Evolutionary conservation across 2,113 vertebrate species (phyloP), one percentile per base, ranked within the genome.

Genomic region (Speoplatyrhinus poulsoni): DNA sequence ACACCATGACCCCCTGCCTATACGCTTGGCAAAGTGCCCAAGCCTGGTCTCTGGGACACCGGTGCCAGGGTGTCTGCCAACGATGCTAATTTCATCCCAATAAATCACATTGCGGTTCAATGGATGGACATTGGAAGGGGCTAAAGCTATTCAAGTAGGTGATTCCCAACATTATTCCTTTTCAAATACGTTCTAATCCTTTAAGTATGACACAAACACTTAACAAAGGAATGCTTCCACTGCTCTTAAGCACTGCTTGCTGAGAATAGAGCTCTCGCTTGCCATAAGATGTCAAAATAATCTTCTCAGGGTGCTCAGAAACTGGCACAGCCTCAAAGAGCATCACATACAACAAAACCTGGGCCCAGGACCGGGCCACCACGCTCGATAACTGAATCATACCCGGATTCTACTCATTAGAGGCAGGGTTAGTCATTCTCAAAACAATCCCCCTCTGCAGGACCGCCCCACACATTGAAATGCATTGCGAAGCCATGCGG

Each of bases 171-270:
- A 78, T 87, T 83, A 88, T 79, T 87, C 70, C 77, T 77, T 72
- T 71, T 83, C 69, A 72, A 79, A 83, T 46, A 46, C 69, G 71
- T 85, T 83, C 80, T 90, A 91, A 91, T 91, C 90, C 88, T 85
- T 85, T 88, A 89, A 87, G 88, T 91, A 83, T 87, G 89, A 90
- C 86, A 87, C 79, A 83, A 88, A 81, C 76, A 76, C 84, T 90
- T 86, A 79, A 85, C 83, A 85, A 76, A 83, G 87, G 87, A 92
- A 91, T 90, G 85, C 77, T 69, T 76, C 84, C 16, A 36, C 75
- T 64, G 77, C 80, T 77, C 65, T 70, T 70, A 65, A 87, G 73
- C 32, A n/a, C 73, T 2, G 64, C 84, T 87, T 62, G 72, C 83
- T 87, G 89, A 59, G 90, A 85, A 60, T 70, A 80, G 79, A 83